phyloP scores from a whole-genome alignment of 2,113 vertebrate genomes.

The Etheostoma spectabile region DNA sequence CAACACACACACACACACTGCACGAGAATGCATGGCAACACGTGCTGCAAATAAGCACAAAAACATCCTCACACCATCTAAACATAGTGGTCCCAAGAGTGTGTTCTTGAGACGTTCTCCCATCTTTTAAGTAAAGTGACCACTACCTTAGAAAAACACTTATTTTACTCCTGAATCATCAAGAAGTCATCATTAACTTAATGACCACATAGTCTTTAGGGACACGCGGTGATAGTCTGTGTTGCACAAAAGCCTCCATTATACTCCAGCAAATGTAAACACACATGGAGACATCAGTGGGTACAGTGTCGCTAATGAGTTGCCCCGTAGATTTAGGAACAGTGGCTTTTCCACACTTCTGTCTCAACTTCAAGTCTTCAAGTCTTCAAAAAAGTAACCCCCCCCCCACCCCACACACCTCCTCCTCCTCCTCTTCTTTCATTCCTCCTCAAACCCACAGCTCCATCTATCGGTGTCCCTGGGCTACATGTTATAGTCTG shows the following conservation, averaged over 20 bases:
- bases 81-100: conserved; percentile 46
- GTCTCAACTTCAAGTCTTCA: conserved; percentile 73
- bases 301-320: conserved; percentile 71
- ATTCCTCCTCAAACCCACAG: conserved; percentile 78
- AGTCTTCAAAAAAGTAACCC: conserved; percentile 55
- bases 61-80: conserved; percentile 44
- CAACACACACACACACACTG: background rate
- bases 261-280: conserved; percentile 59
- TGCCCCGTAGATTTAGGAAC: conserved; percentile 69
- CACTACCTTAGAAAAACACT: conserved; percentile 71
- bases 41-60: conserved; percentile 58
- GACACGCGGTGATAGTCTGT: conserved; percentile 50
- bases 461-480: conserved; percentile 76
- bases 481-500: conserved; percentile 22
- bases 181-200: conserved; percentile 78
- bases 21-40: conserved; percentile 41
- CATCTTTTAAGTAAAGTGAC: conserved; percentile 71
- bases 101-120: conserved; percentile 47
- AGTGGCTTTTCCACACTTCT: conserved; percentile 69
- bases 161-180: conserved; percentile 75
- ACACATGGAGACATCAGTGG: conserved; percentile 57
- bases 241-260: conserved; percentile 54
- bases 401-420: background rate
- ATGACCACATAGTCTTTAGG: conserved; percentile 67
- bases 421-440: conserved; percentile 14